Base-by-base conservation (phyloP, 2,113 vertebrate species). In the Ochotona princeps region DNA sequence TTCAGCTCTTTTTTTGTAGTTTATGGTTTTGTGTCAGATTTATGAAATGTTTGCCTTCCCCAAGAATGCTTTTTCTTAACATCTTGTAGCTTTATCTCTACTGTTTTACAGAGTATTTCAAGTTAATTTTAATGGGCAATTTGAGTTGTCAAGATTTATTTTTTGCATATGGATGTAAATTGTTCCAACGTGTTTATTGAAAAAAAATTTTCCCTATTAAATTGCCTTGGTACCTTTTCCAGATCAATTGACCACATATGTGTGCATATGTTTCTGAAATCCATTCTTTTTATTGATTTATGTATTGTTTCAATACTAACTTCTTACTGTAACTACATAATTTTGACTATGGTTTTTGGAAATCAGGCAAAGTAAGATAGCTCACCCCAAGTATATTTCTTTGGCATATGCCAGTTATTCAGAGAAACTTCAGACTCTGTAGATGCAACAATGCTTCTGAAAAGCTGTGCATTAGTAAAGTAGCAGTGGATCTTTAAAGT, bases 71-170 rank as follows among this genome's bases (percentile, higher is more conserved):
- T 28, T 94, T 81, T 81, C 17, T 54, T 44, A n/a, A n/a, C n/a
- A n/a, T n/a, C n/a, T 75, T 89, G 28, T 81, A 79, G 74, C 73
- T 80, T 83, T 26, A 90, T 18, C 66, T 75, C 63, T 73, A 38
- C 30, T 70, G 1, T 44, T 44, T 44, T 73, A 35, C 54, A 12
- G 69, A 44, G 1, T 79, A 87, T 74, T 93, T 84, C 47, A 47
- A 32, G 63, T 90, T 88, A 66, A 75, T 87, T 74, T 84, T 96
- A 75, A 84, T 51, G 5, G 78, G 3, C 66, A n/a, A 18, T 35
- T 15, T 69, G 21, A 66, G 35, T 70, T 70, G 10, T 75, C 60
- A 65, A n/a, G n/a, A 12, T 67, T 90, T 4, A 8, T 30, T 70
- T 28, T 78, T 76, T 57, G 9, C 15, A 63, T 44, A 44, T 44